These are phyloP conservation scores for Piaya cayana DNA, from an alignment of 2,113 vertebrate genomes.

Conservation along the genomic window DNA sequence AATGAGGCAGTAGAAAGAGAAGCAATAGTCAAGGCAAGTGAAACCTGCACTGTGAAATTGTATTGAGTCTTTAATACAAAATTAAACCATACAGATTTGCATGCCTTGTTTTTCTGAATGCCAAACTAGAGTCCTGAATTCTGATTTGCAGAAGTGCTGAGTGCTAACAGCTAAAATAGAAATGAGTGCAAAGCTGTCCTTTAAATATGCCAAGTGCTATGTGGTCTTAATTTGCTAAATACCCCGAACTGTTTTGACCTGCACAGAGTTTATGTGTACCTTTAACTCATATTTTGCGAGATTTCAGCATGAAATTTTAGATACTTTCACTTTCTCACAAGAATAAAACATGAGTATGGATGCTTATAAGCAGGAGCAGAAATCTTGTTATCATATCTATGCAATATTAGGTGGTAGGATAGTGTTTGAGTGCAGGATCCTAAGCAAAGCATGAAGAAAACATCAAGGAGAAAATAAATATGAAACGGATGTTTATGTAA, in stretches of 20 bases:
- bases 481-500: not conserved
- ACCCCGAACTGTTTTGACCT: rapidly evolving
- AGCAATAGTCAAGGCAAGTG: not conserved
- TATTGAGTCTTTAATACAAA: not conserved
- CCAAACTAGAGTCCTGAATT: not conserved
- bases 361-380: not conserved
- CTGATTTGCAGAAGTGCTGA: not conserved
- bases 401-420: no score
- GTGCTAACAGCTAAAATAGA: not conserved
- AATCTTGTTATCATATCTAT: not conserved
- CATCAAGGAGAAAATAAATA: not conserved
- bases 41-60: not conserved
- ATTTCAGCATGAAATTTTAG: not conserved
- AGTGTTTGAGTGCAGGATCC: not conserved
- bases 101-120: not conserved
- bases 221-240: not conserved
- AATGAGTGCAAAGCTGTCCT: not conserved
- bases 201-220: not conserved
- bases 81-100: not conserved
- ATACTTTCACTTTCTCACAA: not conserved
- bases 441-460: not conserved
- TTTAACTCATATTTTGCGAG: not conserved
- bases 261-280: not conserved
- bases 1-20: not conserved
- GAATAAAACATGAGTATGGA: not conserved